phyloP scores from a whole-genome alignment of 2,113 vertebrate genomes.

The Sinocyclocheilus anshuiensis region DNA sequence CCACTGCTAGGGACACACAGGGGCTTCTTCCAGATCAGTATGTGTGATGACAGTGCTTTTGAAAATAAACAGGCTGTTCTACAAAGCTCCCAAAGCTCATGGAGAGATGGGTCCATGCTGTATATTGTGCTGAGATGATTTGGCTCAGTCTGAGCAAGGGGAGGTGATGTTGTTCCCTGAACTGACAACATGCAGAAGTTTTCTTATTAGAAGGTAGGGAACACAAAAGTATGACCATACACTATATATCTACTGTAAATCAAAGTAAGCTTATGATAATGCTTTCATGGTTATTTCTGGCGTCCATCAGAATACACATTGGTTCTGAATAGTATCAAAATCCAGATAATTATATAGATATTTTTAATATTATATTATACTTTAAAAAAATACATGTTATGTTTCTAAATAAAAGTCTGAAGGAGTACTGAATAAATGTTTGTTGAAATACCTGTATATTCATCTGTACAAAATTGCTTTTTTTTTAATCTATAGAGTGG shows the following conservation, averaged over 20 bases:
- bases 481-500: neutral
- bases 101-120: slow-evolving; percentile 3
- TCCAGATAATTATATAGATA: neutral
- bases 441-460: neutral
- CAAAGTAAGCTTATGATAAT: neutral
- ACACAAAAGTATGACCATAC: neutral
- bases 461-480: neutral
- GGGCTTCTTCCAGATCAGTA: slow-evolving; percentile 43
- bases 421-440: neutral
- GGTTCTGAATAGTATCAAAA: neutral
- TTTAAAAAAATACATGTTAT: no score
- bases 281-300: neutral
- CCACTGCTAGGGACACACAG: slow-evolving; percentile 3
- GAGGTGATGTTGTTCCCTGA: slow-evolving; percentile 4
- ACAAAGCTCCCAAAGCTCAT: slow-evolving; percentile 39
- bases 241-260: neutral
- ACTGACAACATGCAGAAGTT: neutral
- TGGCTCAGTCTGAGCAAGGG: slow-evolving; percentile 2
- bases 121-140: slow-evolving; percentile 35
- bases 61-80: slow-evolving; percentile 42
- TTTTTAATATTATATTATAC: neutral
- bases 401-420: neutral
- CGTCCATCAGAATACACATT: no score
- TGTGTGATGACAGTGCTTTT: slow-evolving; percentile 23
- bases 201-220: neutral